Evolutionary conservation across 2,797 vertebrate genomes (phyloP).

Genomic region (Tauraco hartlaubi): DNA sequence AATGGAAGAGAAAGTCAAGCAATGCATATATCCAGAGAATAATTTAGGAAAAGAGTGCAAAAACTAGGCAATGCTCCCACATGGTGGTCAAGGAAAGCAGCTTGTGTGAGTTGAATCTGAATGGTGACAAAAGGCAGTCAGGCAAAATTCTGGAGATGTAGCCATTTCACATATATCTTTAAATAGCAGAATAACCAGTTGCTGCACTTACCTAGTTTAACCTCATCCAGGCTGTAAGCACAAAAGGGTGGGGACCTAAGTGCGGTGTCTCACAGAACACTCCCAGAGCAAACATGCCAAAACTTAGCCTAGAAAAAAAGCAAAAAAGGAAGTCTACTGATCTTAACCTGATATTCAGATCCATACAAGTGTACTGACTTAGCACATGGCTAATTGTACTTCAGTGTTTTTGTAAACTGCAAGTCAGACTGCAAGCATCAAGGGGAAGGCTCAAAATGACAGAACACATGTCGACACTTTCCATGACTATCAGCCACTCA

Average conservation of each 20-base stretch:
- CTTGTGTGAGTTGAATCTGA: not conserved
- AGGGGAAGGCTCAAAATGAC: not conserved
- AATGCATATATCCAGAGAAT: not conserved
- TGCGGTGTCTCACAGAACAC: not conserved
- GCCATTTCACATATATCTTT: not conserved
- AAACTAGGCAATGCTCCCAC: not conserved
- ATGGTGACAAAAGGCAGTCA: not conserved
- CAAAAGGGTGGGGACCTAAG: fast-evolving
- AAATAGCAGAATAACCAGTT: not conserved
- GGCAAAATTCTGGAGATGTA: not conserved
- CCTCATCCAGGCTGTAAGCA: fast-evolving
- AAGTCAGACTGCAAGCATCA: not conserved
- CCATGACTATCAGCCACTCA: not conserved
- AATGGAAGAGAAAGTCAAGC: not conserved
- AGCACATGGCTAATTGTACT: not conserved
- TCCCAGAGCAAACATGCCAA: not conserved
- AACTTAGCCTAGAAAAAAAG: not conserved
- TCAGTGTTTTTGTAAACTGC: not conserved
- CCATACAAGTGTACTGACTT: not conserved
- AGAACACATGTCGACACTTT: not conserved
- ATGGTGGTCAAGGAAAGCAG: not conserved
- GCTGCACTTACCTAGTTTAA: not conserved
- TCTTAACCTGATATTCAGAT: not conserved
- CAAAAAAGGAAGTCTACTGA: not conserved
- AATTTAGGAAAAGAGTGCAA: not conserved